Conservation (phyloP, 2,797 vertebrate genomes). For the Antrozous pallidus region DNA sequence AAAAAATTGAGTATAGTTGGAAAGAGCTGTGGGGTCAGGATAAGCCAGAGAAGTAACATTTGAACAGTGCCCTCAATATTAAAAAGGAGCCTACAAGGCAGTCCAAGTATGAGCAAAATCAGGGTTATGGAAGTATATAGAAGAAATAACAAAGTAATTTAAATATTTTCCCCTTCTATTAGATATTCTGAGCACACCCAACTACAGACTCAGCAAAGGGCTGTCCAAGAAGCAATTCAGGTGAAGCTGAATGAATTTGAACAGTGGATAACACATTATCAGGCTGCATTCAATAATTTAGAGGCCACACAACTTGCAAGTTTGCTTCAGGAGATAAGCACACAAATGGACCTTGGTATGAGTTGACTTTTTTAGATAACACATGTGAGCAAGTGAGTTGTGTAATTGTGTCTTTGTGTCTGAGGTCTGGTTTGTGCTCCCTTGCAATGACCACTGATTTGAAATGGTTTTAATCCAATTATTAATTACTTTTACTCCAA, state of each 20-base stretch:
- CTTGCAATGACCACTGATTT: neutral
- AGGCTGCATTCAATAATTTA: slow-evolving; percentile 94
- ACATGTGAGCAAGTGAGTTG: neutral
- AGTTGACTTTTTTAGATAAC: neutral
- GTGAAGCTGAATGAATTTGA: slow-evolving; percentile 96
- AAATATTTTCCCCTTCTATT: neutral
- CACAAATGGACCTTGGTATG: slow-evolving; percentile 95
- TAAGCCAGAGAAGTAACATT: neutral
- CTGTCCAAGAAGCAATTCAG: slow-evolving; percentile 96
- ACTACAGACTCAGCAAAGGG: slow-evolving; percentile 94
- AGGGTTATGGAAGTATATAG: neutral
- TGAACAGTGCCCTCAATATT: neutral
- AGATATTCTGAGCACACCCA: slow-evolving; percentile 98
- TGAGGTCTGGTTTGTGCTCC: neutral
- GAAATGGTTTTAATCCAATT: neutral
- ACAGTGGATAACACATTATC: slow-evolving; percentile 97
- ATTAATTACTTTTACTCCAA: slow-evolving; percentile 73
- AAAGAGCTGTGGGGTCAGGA: neutral
- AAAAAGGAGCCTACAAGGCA: neutral
- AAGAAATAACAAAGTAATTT: neutral
- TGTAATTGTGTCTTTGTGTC: neutral
- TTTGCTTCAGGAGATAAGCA: slow-evolving; percentile 97
- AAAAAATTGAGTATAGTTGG: neutral
- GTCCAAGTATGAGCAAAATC: neutral
- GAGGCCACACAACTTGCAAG: slow-evolving; percentile 97